phyloP scores from a whole-genome alignment of 2,797 vertebrate species.

The Thunnus albacares region DNA sequence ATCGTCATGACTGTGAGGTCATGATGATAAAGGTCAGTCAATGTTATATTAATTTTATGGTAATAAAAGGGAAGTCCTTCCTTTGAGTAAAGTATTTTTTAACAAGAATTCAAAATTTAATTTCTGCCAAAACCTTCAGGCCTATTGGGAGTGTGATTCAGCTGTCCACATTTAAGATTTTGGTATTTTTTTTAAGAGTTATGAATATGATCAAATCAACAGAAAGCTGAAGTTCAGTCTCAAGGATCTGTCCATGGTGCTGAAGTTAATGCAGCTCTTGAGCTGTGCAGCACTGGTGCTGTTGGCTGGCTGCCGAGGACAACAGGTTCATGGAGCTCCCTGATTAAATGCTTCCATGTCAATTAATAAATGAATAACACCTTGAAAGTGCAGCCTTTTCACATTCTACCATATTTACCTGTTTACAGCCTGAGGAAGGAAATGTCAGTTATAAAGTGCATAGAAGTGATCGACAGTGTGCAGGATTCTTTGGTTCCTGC shows the following conservation, averaged over 20 bases:
- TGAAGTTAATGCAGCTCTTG: conserved; percentile 36
- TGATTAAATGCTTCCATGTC: conserved; percentile 26
- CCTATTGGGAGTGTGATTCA: not conserved
- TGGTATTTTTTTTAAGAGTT: not conserved
- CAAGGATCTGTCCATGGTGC: conserved; percentile 58
- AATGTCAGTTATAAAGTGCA: conserved; percentile 24
- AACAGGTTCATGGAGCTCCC: not conserved
- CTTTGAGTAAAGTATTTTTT: not conserved
- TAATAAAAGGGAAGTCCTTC: not conserved
- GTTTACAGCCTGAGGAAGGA: not conserved
- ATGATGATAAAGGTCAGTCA: not conserved
- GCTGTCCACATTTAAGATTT: not conserved
- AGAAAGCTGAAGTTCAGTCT: not conserved
- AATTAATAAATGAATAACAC: conserved; percentile 35
- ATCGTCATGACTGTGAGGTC: not conserved
- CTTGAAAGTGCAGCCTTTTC: conserved; percentile 7
- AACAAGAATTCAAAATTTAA: not conserved
- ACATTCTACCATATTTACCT: not conserved
- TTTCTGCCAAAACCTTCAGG: not conserved
- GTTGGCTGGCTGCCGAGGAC: conserved; percentile 6
- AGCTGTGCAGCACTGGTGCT: conserved; percentile 1
- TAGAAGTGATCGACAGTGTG: conserved; percentile 34
- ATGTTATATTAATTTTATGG: not conserved
- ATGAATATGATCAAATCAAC: not conserved
- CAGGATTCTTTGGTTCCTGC: conserved; percentile 20